Base-by-base conservation (phyloP, 2,888 invertebrate genomes). In the Chrysina gloriosa region DNA sequence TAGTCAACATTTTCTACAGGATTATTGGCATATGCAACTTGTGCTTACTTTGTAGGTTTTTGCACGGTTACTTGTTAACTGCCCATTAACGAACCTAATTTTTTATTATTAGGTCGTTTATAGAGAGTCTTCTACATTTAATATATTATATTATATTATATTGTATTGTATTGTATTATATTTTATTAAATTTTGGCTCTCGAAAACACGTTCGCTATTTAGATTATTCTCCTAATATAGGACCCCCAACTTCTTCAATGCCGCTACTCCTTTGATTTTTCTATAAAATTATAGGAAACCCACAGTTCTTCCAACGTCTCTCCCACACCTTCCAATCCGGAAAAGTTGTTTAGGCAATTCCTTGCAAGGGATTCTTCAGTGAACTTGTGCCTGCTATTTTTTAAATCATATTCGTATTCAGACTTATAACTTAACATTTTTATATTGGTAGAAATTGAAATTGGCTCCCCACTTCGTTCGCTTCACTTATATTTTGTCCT, bases 401-500 rank as follows among this genome's bases (percentile, higher is more conserved):
- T 79, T 97, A 97, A 73, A 98, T 96, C 89, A 92, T 90, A 77
- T 98, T 98, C 5, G 97, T 96, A 0, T 97, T 97, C 1, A 97
- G 84, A 68, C 95, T 95, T 27, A 97, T 80, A 83, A 94, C 94
- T 94, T 92, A 90, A 87, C 96, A 96, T 85, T 95, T 97, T 79
- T 97, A 97, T 63, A 98, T 94, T 0, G 97, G 95, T 0, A 96
- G 97, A 88, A 91, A 94, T 79, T 94, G 93, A 76, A 96, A 96
- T 72, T 91, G 92, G 50, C 98, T 85, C 69, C 90, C 90, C 1
- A 98, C 90, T 72, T 94, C 93, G 4, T 85, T 88, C 1, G 92
- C 89, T 69, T 93, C 92, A 0, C 86, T 84, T 0, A 91, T 89
- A 52, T 89, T 87, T 73, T 89, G 85, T 34, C 87, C 89, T 0